Conservation (phyloP, 2,113 vertebrate genomes). For the Indicator indicator region DNA sequence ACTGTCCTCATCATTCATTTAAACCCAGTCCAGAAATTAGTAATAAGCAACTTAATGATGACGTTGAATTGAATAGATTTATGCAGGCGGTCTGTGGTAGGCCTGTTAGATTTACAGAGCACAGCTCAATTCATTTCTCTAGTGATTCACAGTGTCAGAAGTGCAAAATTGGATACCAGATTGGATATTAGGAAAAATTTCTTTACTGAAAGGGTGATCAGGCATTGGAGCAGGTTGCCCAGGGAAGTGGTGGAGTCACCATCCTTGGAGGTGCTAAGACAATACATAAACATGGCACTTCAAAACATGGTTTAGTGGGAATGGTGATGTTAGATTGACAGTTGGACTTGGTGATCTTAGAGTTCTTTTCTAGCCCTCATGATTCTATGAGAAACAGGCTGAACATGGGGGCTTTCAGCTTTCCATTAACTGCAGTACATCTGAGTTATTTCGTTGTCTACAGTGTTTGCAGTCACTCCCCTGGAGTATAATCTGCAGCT, state of each 20-base stretch:
- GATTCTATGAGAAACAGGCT: neutral
- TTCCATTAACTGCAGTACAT: neutral
- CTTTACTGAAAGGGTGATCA: too few relatives aligned
- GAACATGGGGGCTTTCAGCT: neutral
- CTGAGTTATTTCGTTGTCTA: neutral
- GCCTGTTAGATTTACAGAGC: neutral
- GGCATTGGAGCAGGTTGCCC: too few relatives aligned
- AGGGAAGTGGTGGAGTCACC: too few relatives aligned
- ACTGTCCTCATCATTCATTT: neutral
- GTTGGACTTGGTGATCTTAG: too few relatives aligned
- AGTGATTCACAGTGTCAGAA: neutral
- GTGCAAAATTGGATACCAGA: neutral
- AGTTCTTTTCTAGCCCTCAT: too few relatives aligned
- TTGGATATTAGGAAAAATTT: too few relatives aligned
- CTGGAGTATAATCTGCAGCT: neutral
- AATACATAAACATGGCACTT: too few relatives aligned
- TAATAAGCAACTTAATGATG: neutral
- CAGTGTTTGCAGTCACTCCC: neutral
- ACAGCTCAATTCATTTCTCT: neutral
- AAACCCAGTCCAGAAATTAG: neutral
- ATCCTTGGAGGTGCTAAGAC: too few relatives aligned
- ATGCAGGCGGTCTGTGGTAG: neutral
- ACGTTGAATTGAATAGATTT: neutral
- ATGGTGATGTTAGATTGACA: too few relatives aligned
- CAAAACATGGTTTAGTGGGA: too few relatives aligned